Evolutionary conservation across 1,140 invertebrate genomes (phyloP).

Genomic region (Kradibia gibbosae): DNA sequence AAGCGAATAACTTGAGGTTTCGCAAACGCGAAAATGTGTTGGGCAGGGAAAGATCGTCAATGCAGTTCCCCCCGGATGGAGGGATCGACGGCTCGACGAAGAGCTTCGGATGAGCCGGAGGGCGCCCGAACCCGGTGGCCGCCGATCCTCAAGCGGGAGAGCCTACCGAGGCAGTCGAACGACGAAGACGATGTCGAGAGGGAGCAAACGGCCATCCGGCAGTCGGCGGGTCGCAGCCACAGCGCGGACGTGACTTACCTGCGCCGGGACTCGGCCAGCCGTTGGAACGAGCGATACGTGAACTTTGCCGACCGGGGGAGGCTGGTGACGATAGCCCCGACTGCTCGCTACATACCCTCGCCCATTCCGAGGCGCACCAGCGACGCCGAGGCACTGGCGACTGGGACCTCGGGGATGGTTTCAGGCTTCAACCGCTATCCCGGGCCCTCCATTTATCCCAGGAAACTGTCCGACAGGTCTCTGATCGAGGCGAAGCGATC

Average conservation of each 20-base stretch:
- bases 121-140: not conserved
- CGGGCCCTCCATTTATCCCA: constrained; percentile 51
- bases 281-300: constrained; percentile 45
- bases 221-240: constrained; percentile 15
- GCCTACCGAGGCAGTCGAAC: not conserved
- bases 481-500: constrained; percentile 24
- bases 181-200: constrained; percentile 5
- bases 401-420: constrained; percentile 53
- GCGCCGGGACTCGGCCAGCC: constrained; percentile 26
- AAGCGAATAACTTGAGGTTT: no score
- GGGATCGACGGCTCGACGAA: not conserved
- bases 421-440: constrained; percentile 57
- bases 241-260: constrained; percentile 44
- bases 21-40: not conserved
- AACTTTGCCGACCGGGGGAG: constrained; percentile 28
- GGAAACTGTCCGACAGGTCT: constrained; percentile 49
- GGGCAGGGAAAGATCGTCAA: constrained; percentile 15
- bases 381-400: constrained; percentile 51
- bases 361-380: constrained; percentile 48
- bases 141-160: constrained; percentile 8
- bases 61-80: not conserved
- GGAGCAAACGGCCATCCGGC: not conserved
- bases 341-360: constrained; percentile 53
- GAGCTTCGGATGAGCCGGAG: not conserved
- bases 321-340: constrained; percentile 47